phyloP scores from a whole-genome alignment of 2,888 invertebrate genomes.

The Nomada ferruginata region DNA sequence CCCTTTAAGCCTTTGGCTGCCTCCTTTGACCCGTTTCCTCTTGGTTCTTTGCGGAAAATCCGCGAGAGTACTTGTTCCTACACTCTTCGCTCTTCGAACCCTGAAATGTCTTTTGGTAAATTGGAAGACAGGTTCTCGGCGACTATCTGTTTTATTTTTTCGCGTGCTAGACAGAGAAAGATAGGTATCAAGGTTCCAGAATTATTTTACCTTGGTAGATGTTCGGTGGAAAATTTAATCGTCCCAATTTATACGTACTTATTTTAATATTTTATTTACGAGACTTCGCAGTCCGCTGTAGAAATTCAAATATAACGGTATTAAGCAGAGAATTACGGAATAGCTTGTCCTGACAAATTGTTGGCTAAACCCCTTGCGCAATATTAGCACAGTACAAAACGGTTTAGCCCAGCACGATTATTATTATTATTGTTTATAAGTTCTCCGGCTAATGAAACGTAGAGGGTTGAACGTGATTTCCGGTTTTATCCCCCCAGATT shows the following conservation, averaged over 20 bases:
- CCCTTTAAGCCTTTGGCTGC: slow-evolving; percentile 73
- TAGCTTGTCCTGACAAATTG: slow-evolving; percentile 17
- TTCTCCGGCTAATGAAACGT: slow-evolving; percentile 51
- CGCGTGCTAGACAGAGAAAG: no score
- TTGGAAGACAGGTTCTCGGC: slow-evolving; percentile 12
- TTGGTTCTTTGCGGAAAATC: slow-evolving; percentile 60
- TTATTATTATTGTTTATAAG: slow-evolving; percentile 61
- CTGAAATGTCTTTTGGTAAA: slow-evolving; percentile 39
- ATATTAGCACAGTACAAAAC: not conserved
- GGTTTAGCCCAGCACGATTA: slow-evolving; percentile 29
- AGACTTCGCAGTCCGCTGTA: no score
- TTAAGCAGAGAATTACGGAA: slow-evolving; percentile 6
- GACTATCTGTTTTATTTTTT: not conserved
- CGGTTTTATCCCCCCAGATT: slow-evolving; percentile 46
- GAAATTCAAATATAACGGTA: not conserved
- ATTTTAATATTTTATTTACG: no score
- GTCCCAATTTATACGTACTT: no score
- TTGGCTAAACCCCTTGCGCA: not conserved
- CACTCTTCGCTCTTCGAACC: not conserved
- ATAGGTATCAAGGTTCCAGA: no score
- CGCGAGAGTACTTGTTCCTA: slow-evolving; percentile 41
- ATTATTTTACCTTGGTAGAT: no score
- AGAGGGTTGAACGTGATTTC: slow-evolving; percentile 42
- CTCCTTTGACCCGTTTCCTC: slow-evolving; percentile 61
- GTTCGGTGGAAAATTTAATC: no score